Evolutionary conservation across 2,113 vertebrate genomes (phyloP), one percentile per base, ranked within the genome.

Genomic region (Ptilonorhynchus violaceus): DNA sequence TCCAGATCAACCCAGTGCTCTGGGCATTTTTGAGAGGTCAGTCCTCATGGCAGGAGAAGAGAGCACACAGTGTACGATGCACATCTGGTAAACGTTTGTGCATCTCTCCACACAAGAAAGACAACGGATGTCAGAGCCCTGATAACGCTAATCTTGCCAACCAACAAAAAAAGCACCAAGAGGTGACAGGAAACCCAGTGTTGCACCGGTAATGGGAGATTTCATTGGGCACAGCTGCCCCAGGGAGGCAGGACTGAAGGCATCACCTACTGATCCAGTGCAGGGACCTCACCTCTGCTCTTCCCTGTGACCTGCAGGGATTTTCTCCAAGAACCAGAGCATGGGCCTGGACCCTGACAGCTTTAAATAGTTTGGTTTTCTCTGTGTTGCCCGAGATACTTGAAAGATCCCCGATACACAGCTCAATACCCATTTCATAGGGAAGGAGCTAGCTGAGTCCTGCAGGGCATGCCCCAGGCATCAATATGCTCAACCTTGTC

Each of bases 251-350:
- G 10, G 7, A 28, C 25, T 6, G 4, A 62, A 67, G 30, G 24
- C 37, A 77, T 9, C 2, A 0, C 9, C 16, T 8, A 9, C 53
- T 1, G 0, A 18, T 18, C 16, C 52, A 33, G 12, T 0, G 0
- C 56, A 80, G 31, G 12, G 9, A 33, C 15, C 42, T 86, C 24
- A 1, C 7, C 18, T 74, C 37, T 79, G 33, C 31, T 37, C 13
- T 50, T 56, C 31, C 22, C 49, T 0, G 0, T 7, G 37, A 60
- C 30, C 69, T 56, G 18, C 1, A 0, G 27, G 14, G 18, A 39
- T 18, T 60, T 74, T 46, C 46, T 56, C 60, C 66, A 55, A 60
- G 28, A 59, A 85, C 3, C 22, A 64, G 39, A 77, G 24, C 44
- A 46, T 0, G 0, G 16, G 4, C 27, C 49, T 67, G 30, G 6